Percentiles rank a stretch among this genome's conserved stretches.
These are phyloP conservation scores for Labeo calbasu DNA, from an alignment of 2,797 vertebrate genomes.

Conservation along the genomic window DNA sequence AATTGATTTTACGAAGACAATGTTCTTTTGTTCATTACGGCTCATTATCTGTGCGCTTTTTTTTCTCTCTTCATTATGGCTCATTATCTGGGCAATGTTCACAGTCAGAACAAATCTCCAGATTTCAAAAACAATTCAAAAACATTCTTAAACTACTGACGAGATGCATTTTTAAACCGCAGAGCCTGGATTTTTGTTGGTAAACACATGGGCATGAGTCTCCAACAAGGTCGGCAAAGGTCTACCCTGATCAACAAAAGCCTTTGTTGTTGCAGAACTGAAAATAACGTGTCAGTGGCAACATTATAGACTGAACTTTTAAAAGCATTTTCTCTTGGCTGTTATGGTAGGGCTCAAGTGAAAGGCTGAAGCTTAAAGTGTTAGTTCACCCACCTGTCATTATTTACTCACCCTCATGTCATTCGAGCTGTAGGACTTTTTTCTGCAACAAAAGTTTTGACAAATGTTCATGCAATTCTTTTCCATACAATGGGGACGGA, in stretches of 20 bases:
- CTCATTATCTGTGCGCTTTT: conserved; percentile 41
- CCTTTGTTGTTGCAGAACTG: conserved; percentile 23
- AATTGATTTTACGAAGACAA: conserved; percentile 29
- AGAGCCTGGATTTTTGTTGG: conserved; percentile 4
- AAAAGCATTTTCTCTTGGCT: conserved; percentile 16
- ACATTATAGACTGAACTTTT: conserved; percentile 23
- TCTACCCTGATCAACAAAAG: conserved; percentile 33
- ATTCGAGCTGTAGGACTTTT: not conserved
- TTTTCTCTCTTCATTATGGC: conserved; percentile 21
- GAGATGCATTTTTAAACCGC: not conserved
- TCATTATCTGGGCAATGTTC: conserved; percentile 34
- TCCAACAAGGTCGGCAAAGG: conserved; percentile 38
- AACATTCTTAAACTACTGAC: not conserved
- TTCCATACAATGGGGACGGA: not conserved
- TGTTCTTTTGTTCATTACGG: conserved; percentile 37
- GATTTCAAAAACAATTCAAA: conserved; percentile 31
- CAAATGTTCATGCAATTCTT: not conserved
- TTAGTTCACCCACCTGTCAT: conserved; percentile 35
- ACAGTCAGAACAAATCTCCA: conserved; percentile 24
- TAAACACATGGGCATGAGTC: conserved; percentile 14
- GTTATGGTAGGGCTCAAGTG: not conserved
- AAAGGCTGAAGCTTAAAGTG: conserved; percentile 30
- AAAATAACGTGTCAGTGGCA: conserved; percentile 22
- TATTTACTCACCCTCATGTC: conserved; percentile 24
- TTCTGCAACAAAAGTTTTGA: not conserved